phyloP scores from a whole-genome alignment of 1,140 invertebrate genomes.

The Trialeurodes vaporariorum region DNA sequence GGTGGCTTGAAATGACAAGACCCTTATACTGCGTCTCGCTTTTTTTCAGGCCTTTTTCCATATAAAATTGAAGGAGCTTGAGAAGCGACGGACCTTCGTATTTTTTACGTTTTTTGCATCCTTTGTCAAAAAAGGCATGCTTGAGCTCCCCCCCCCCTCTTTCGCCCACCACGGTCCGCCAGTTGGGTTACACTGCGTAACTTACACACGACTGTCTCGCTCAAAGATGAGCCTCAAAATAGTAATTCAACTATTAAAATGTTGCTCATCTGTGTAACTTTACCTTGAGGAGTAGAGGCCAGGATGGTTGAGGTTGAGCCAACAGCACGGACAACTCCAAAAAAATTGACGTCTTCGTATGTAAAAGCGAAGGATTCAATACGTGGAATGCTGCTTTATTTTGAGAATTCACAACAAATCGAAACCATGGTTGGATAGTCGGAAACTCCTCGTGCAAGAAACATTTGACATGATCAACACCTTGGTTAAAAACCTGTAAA shows the following conservation, averaged over 20 bases:
- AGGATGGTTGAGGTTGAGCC: slow-evolving; percentile 61
- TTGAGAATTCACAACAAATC: slow-evolving; percentile 16
- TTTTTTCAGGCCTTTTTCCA: no score
- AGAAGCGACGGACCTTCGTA: no score
- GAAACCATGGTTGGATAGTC: slow-evolving; percentile 23
- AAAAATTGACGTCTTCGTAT: slow-evolving; percentile 43
- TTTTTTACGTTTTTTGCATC: neutral
- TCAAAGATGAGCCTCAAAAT: neutral
- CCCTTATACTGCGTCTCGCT: no score
- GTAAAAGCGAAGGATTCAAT: slow-evolving; percentile 34
- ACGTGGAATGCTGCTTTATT: slow-evolving; percentile 18
- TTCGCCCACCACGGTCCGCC: neutral
- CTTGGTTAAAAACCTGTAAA: slow-evolving; percentile 44
- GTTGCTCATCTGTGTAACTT: neutral
- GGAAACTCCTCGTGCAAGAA: slow-evolving; percentile 15
- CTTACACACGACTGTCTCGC: slow-evolving; percentile 4
- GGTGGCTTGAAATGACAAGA: no score
- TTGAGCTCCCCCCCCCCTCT: neutral
- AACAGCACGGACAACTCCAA: slow-evolving; percentile 55
- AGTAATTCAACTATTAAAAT: neutral
- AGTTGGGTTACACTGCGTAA: slow-evolving; percentile 3
- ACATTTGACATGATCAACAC: slow-evolving; percentile 39
- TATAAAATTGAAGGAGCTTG: no score
- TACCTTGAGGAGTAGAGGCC: slow-evolving; percentile 40
- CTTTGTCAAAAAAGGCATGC: neutral